A percentile compares a stretch with the other conserved stretches of the same genome.
phyloP scores from a whole-genome alignment of 2,888 invertebrate species.

The Eupithecia pulchellata region DNA sequence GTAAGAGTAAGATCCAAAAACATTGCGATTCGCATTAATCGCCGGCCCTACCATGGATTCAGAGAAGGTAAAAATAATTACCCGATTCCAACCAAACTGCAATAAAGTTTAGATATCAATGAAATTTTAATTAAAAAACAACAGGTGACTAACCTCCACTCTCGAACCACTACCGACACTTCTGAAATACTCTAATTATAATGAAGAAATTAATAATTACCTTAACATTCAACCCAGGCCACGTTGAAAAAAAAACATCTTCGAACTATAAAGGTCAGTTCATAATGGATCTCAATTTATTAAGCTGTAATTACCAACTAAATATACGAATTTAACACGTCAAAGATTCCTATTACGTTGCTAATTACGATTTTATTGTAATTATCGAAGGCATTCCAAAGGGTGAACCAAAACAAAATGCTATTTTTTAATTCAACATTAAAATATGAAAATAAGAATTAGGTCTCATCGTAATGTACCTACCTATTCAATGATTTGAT shows the following conservation, averaged over 20 bases:
- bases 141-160: not conserved
- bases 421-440: not conserved
- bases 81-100: no score
- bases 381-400: not conserved
- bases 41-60: not conserved
- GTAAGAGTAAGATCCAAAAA: no score
- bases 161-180: not conserved
- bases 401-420: not conserved
- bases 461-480: not conserved
- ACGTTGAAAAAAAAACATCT: not conserved
- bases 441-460: no score
- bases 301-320: constrained; percentile 16
- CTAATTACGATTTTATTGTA: constrained; percentile 25
- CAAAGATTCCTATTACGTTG: constrained; percentile 21
- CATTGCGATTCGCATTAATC: no score
- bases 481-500: no score
- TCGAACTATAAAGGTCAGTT: constrained; percentile 17
- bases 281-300: constrained; percentile 22
- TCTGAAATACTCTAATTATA: constrained; percentile 1
- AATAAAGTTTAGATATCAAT: not conserved
- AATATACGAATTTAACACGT: constrained; percentile 28
- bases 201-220: not conserved
- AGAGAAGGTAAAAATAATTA: not conserved
- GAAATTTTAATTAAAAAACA: not conserved
- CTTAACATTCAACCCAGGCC: constrained; percentile 1